Evolutionary conservation across 2,797 vertebrate genomes (phyloP), one percentile per base, ranked within the genome.

Genomic region (Sorex maritimensis): DNA sequence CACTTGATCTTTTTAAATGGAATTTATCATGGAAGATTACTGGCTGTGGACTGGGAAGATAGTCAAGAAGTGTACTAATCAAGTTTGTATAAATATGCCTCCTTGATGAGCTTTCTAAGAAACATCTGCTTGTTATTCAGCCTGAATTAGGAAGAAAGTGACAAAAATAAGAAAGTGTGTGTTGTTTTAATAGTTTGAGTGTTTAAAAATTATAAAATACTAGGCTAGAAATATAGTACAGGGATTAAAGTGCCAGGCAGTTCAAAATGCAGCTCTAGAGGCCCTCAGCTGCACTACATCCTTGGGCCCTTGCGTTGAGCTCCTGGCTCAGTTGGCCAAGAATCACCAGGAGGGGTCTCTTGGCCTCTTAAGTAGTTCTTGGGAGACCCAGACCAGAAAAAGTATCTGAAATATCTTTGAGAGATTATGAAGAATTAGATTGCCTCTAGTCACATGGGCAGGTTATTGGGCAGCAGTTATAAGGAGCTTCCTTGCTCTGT

Each of bases 61-160:
- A 94, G 67, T 77, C 73, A 69, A 69, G 72, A 41, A 80, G 28
- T 80, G 89, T 90, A n/a, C 55, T 93, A 68, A 79, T 93, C 30
- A 81, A 80, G n/a, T 74, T 61, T 80, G 19, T 10, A 0, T 73
- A 81, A 81, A 23, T 87, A 30, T 86, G 67, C 28, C 79, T 77
- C 21, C 21, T 38, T 77, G 63, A 73, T 81, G 71, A 74, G 34
- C 34, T 87, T 84, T 79, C 49, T 77, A 75, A 65, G 52, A 71
- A 92, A 83, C 46, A 81, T 41, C 30, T 79, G 44, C 88, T 86
- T 34, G 12, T 82, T 72, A 82, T 28, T 93, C 23, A 93, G 14
- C 77, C 49, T 6, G 69, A 88, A 89, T 94, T 83, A 86, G 69
- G 49, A 88, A 78, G 85, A 86, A 93, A 74, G 74, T 71, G 23